Conservation (phyloP, 2,113 vertebrate genomes). For the Melanerpes aurifrons region DNA sequence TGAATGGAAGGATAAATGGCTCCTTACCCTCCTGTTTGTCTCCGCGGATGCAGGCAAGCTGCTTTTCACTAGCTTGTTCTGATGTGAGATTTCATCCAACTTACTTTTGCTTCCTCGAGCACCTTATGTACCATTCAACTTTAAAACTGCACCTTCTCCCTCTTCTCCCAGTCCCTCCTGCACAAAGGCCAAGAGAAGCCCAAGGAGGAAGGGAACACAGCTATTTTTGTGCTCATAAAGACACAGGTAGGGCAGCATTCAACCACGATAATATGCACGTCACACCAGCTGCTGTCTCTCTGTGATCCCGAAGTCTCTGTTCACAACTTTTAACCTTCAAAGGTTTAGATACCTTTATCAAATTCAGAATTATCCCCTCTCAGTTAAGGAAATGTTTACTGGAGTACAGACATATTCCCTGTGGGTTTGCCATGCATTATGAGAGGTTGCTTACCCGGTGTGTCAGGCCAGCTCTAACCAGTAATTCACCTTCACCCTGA, state of each 20-base stretch:
- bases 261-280: not conserved
- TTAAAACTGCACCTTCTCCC: not conserved
- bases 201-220: not conserved
- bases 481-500: not conserved
- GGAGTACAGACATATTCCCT: not conserved
- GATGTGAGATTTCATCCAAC: not conserved
- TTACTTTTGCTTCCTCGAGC: not conserved
- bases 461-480: not conserved
- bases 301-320: not conserved
- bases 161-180: not conserved
- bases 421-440: not conserved
- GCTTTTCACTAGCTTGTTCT: not conserved
- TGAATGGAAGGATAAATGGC: not conserved
- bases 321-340: not conserved
- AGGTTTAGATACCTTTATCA: not conserved
- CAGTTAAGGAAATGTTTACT: not conserved
- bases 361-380: not conserved
- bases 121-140: not conserved
- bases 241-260: not conserved
- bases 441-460: rapidly evolving
- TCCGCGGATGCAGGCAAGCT: not conserved
- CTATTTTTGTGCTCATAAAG: not conserved
- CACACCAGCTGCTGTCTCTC: constrained; percentile 9
- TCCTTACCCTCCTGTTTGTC: not conserved
- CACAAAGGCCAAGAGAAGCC: not conserved